A percentile compares a stretch with the other conserved stretches of the same genome.
phyloP scores from a whole-genome alignment of 2,113 vertebrate species.

The Urocynchramus pylzowi region DNA sequence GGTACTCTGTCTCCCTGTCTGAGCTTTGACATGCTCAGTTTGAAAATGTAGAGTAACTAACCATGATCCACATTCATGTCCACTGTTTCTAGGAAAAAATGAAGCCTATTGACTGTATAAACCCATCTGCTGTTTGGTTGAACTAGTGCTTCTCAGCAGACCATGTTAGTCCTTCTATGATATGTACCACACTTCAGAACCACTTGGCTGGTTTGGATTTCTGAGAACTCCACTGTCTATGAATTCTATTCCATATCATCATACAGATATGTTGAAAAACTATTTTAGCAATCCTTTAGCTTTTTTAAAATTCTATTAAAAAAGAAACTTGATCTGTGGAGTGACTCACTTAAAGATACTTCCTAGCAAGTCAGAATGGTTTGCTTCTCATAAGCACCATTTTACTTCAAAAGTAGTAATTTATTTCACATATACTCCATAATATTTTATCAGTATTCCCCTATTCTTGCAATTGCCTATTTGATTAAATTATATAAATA shows the following conservation, averaged over 20 bases:
- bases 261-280: background rate
- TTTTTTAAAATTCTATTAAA: background rate
- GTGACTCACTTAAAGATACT: background rate
- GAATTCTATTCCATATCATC: background rate
- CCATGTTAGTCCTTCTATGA: background rate
- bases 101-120: background rate
- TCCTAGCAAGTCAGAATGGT: background rate
- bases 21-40: background rate
- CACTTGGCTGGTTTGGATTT: background rate
- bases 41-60: background rate
- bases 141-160: background rate
- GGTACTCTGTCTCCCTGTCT: background rate
- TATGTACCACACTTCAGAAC: background rate
- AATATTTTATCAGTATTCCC: background rate
- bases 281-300: background rate
- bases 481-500: background rate
- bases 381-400: background rate
- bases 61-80: no score
- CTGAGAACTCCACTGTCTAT: background rate
- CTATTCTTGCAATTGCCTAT: background rate
- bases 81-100: background rate
- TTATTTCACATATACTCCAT: background rate
- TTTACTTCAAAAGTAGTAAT: background rate
- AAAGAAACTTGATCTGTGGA: background rate
- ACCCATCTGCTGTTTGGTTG: background rate